Conservation (phyloP, 2,797 vertebrate species). For the Malurus leucopterus region DNA sequence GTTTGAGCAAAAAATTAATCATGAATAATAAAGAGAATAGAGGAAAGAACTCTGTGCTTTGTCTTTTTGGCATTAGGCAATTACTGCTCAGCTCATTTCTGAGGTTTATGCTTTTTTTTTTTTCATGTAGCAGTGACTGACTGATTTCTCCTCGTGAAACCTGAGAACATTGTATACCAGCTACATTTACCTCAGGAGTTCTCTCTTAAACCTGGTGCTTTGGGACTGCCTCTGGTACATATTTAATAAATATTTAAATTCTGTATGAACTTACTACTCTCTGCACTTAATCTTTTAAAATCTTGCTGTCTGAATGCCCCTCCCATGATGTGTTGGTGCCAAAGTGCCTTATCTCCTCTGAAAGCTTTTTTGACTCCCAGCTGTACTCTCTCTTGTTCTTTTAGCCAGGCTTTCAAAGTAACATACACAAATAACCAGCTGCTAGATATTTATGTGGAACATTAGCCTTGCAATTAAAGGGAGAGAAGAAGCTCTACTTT, state of each 20-base stretch:
- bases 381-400: conserved; percentile 49
- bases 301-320: not conserved
- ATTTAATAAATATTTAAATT: conserved; percentile 44
- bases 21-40: not conserved
- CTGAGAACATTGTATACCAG: not conserved
- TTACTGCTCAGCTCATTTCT: not conserved
- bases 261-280: not conserved
- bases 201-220: not conserved
- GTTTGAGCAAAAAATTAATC: not conserved
- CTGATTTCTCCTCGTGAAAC: not conserved
- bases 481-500: conserved; percentile 14
- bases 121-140: not conserved
- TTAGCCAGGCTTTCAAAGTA: conserved; percentile 38
- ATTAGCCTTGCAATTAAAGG: conserved; percentile 47
- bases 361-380: conserved; percentile 51
- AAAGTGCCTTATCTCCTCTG: conserved; percentile 33
- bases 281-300: conserved; percentile 31
- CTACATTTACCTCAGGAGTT: not conserved
- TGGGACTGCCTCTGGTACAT: not conserved
- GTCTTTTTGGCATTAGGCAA: not conserved
- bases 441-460: conserved; percentile 52
- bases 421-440: conserved; percentile 52
- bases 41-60: not conserved
- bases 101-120: not conserved
- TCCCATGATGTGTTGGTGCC: not conserved